Evolutionary conservation across 2,797 vertebrate species (phyloP), one percentile per base, ranked within the genome.

Genomic region (Melopsittacus undulatus): DNA sequence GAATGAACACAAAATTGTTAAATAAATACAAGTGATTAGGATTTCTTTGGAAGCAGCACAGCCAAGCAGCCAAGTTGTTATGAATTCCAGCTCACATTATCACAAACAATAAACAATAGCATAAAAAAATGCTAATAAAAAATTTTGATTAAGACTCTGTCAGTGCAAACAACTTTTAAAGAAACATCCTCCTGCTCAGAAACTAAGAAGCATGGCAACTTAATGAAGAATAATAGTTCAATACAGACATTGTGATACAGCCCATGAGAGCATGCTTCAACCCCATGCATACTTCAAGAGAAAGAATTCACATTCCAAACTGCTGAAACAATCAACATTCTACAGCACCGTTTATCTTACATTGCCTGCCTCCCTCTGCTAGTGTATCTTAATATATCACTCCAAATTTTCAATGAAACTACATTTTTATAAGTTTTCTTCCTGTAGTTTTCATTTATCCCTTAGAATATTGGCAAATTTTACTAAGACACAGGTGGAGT

Each of bases 231-330:
- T 15, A 34, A 17, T 10, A 81, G 29, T 10, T 72, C 49, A 40
- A 18, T 14, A 46, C 15, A 79, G 54, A 62, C 78, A 21, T 29
- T 52, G 61, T 56, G 72, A 61, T 54, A 77, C 1, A 79, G 30
- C 21, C 56, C 56, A 68, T 26, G 64, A 74, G 77, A 89, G 69
- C 20, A 56, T 5, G 43, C 45, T 92, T 76, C 54, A 92, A 87
- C 21, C 29, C 82, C 3, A 2, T 9, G 45, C 34, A 36, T 64
- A 75, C 87, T 84, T 80, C 78, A 87, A 94, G 52, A 87, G 78
- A 92, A 96, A 85, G 54, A 64, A 85, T 62, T 90, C 51, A 80
- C 93, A 96, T 96, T 90, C 95, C 93, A 87, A 92, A 91, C 56
- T 54, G 64, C 3, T 96, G 92, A 97, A 93, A 82, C 75, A 93